Evolutionary conservation across 1,140 invertebrate species (phyloP).

Genomic region (Leptinotarsa lineolata): DNA sequence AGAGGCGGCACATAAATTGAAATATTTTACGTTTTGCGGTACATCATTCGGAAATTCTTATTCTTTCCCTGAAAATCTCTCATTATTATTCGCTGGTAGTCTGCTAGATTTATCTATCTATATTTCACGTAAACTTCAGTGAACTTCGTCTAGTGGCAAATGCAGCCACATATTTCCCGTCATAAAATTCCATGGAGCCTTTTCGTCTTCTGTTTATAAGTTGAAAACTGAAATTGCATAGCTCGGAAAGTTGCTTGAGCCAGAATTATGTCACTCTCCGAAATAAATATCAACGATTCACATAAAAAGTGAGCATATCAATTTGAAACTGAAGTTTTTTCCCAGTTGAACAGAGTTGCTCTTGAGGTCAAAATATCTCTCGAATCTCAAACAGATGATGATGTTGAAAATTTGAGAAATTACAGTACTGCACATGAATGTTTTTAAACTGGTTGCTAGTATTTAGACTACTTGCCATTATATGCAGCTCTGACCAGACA

Average conservation of each 20-base stretch:
- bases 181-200: background rate
- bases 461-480: no score
- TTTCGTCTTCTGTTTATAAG: background rate
- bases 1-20: background rate
- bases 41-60: background rate
- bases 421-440: no score
- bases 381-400: no score
- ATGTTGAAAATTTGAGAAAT: no score
- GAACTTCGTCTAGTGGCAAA: constrained; percentile 6
- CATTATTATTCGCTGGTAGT: constrained; percentile 9
- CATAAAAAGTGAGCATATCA: no score
- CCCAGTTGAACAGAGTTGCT: no score
- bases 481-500: no score
- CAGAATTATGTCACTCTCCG: no score
- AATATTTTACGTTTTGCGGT: constrained; percentile 4
- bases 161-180: constrained; percentile 11
- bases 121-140: constrained; percentile 8
- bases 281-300: no score
- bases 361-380: no score
- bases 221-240: constrained; percentile 1
- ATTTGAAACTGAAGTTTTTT: no score
- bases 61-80: background rate
- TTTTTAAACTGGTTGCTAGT: no score
- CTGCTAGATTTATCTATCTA: constrained; percentile 9
- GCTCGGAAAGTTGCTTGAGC: background rate